phyloP scores from a whole-genome alignment of 1,140 invertebrate genomes.

The Lordiphosa stackelbergi region DNA sequence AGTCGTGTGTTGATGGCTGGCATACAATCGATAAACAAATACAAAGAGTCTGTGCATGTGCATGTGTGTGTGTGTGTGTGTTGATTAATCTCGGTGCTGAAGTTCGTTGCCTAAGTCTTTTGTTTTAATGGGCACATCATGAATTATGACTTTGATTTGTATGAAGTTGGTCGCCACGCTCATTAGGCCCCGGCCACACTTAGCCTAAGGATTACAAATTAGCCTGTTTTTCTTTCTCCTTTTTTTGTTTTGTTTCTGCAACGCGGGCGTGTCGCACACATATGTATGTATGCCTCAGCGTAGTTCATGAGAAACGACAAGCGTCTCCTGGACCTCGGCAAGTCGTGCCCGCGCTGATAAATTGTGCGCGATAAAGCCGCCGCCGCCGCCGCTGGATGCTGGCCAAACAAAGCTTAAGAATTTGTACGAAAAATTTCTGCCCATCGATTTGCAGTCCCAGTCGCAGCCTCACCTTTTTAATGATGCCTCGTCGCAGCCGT shows the following conservation, averaged over 20 bases:
- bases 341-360: constrained; percentile 69
- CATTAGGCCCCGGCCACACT: constrained; percentile 67
- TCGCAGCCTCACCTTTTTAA: constrained; percentile 61
- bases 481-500: constrained; percentile 5
- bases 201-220: constrained; percentile 76
- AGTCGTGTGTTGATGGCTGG: constrained; percentile 59
- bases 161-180: constrained; percentile 20
- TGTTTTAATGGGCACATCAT: constrained; percentile 72
- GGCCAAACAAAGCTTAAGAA: constrained; percentile 61
- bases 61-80: constrained; percentile 8
- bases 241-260: background rate
- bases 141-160: constrained; percentile 73
- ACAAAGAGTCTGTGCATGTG: constrained; percentile 17
- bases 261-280: constrained; percentile 65
- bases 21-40: constrained; percentile 70
- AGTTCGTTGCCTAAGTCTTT: constrained; percentile 75
- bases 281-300: constrained; percentile 39
- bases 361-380: constrained; percentile 70
- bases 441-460: constrained; percentile 66
- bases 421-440: constrained; percentile 73
- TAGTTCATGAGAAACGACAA: constrained; percentile 53
- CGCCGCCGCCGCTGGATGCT: constrained; percentile 45
- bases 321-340: constrained; percentile 4
- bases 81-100: constrained; percentile 39
- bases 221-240: constrained; percentile 51